phyloP scores from a whole-genome alignment of 2,797 vertebrate species.

The Cuculus canorus region DNA sequence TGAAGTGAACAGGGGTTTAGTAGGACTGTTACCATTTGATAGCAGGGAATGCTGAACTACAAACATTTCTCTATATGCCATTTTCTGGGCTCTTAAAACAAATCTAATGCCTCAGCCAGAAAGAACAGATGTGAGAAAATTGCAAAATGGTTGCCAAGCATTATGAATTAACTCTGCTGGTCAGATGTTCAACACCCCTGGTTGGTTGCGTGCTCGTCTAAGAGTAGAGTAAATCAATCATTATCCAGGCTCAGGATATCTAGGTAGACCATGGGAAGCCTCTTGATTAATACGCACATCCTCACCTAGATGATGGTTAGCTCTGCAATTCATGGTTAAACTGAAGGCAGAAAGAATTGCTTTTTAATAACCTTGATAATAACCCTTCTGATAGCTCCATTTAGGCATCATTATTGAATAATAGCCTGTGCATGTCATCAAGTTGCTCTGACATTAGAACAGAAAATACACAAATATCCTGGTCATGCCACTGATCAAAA shows the following conservation, averaged over 20 bases:
- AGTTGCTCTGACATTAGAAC: constrained; percentile 23
- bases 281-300: constrained; percentile 66
- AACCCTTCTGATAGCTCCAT: constrained; percentile 63
- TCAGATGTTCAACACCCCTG: constrained; percentile 58
- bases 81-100: constrained; percentile 47
- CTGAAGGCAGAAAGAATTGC: constrained; percentile 56
- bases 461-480: constrained; percentile 52
- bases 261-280: constrained; percentile 50
- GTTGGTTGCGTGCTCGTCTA: constrained; percentile 28
- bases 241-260: constrained; percentile 35
- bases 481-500: constrained; percentile 36
- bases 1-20: not conserved
- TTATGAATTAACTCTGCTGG: constrained; percentile 34
- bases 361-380: constrained; percentile 72
- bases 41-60: not conserved
- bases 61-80: constrained; percentile 8
- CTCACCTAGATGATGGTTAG: constrained; percentile 56
- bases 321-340: constrained; percentile 49
- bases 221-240: constrained; percentile 59
- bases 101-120: constrained; percentile 10
- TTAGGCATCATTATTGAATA: constrained; percentile 55
- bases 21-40: not conserved
- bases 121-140: constrained; percentile 58
- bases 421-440: constrained; percentile 22
- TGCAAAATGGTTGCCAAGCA: constrained; percentile 44